Conservation (phyloP, 2,888 invertebrate genomes). For the Drosophila phalerata region DNA sequence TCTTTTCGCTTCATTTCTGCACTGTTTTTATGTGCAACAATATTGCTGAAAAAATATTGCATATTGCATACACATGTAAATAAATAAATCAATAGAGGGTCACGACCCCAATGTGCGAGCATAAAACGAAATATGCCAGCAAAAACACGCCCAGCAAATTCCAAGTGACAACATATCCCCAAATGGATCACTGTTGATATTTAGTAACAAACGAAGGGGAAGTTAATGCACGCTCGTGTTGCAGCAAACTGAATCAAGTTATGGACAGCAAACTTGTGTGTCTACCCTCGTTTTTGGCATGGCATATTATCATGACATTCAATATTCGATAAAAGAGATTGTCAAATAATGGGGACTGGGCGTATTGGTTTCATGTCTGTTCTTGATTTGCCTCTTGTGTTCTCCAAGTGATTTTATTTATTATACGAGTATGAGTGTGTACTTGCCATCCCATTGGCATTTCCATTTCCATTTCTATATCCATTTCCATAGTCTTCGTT, state of each 20-base stretch:
- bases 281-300: slow-evolving; percentile 7
- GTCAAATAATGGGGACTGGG: slow-evolving; percentile 29
- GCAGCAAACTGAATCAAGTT: slow-evolving; percentile 1
- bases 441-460: slow-evolving; percentile 1
- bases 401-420: slow-evolving; percentile 55
- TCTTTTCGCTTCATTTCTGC: slow-evolving; percentile 12
- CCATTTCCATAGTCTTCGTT: slow-evolving; percentile 17
- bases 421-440: slow-evolving; percentile 5
- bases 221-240: neutral
- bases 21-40: slow-evolving; percentile 34
- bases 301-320: slow-evolving; percentile 22
- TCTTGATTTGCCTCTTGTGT: slow-evolving; percentile 56
- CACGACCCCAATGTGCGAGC: slow-evolving; percentile 16
- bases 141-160: slow-evolving; percentile 16
- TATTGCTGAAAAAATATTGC: slow-evolving; percentile 47
- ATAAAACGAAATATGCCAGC: slow-evolving; percentile 26
- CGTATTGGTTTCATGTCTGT: slow-evolving; percentile 35
- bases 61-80: slow-evolving; percentile 50
- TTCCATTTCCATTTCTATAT: slow-evolving; percentile 3
- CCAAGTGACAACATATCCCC: slow-evolving; percentile 25
- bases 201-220: slow-evolving; percentile 1
- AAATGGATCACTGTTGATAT: slow-evolving; percentile 17
- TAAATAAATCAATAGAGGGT: slow-evolving; percentile 57
- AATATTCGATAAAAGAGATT: slow-evolving; percentile 13
- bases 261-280: neutral